A percentile compares a stretch with the other conserved stretches of the same genome.
Evolutionary conservation across 1,140 invertebrate species (phyloP).

Genomic region (Colletes gigas): DNA sequence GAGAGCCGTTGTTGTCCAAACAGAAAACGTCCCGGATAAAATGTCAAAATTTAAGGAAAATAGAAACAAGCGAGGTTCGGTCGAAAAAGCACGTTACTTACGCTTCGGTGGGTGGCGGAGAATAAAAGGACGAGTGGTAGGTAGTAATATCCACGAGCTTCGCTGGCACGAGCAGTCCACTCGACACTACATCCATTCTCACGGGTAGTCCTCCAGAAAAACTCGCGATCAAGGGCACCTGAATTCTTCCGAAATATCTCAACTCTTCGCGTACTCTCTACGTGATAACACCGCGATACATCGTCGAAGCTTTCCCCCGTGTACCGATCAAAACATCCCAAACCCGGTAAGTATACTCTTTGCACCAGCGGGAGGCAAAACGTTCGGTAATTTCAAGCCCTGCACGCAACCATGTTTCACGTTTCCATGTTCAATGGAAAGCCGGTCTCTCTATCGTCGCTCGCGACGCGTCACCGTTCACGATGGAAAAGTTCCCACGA

Average conservation of each 20-base stretch:
- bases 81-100: constrained; percentile 66
- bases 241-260: background rate
- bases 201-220: constrained; percentile 27
- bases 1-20: background rate
- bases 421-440: background rate
- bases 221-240: constrained; percentile 7
- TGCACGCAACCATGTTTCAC: background rate
- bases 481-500: constrained; percentile 3
- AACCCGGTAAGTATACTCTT: background rate
- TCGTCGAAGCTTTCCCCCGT: background rate
- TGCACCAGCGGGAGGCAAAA: too few relatives aligned
- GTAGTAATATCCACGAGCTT: constrained; percentile 73
- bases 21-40: too few relatives aligned
- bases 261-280: background rate
- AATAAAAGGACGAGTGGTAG: constrained; percentile 79
- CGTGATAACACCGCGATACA: constrained; percentile 2
- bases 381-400: background rate
- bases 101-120: constrained; percentile 80
- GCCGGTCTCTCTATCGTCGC: background rate
- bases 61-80: too few relatives aligned
- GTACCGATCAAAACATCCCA: background rate
- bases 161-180: constrained; percentile 67
- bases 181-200: constrained; percentile 74
- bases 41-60: too few relatives aligned
- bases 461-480: constrained; percentile 1